phyloP scores from a whole-genome alignment of 2,113 vertebrate genomes.

The Lamprotornis superbus region DNA sequence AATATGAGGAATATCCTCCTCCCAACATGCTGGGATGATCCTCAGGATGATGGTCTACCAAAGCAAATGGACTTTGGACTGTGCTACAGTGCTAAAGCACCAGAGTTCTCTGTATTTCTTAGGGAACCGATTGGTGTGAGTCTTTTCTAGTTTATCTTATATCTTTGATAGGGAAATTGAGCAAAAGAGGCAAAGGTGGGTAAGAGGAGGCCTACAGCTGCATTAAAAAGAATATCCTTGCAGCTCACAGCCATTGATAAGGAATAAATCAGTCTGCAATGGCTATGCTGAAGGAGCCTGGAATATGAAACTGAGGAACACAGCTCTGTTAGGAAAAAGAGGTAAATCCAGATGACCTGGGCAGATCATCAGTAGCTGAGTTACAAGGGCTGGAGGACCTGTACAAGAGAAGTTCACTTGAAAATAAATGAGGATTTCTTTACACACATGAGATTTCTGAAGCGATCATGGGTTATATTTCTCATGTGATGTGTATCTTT shows the following conservation, averaged over 20 bases:
- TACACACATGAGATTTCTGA: neutral
- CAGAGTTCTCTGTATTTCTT: neutral
- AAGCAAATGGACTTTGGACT: neutral
- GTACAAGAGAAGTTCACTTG: neutral
- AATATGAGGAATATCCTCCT: neutral
- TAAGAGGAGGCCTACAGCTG: neutral
- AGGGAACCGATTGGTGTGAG: neutral
- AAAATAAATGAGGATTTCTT: neutral
- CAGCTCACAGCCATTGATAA: neutral
- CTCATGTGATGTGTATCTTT: accelerated
- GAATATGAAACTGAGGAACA: neutral
- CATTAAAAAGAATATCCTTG: neutral
- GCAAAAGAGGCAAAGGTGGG: neutral
- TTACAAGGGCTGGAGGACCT: neutral
- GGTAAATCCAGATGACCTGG: neutral
- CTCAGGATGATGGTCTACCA: too few relatives aligned
- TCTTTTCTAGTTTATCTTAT: neutral
- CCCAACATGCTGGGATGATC: neutral
- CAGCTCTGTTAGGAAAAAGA: neutral
- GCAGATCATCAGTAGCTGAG: neutral
- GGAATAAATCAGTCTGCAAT: neutral
- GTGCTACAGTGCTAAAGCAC: neutral
- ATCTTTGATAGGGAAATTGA: neutral
- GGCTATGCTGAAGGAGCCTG: neutral
- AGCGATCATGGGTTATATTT: neutral